Conservation (phyloP, 1,140 invertebrate species). For the Lepidotrigona ventralis region DNA sequence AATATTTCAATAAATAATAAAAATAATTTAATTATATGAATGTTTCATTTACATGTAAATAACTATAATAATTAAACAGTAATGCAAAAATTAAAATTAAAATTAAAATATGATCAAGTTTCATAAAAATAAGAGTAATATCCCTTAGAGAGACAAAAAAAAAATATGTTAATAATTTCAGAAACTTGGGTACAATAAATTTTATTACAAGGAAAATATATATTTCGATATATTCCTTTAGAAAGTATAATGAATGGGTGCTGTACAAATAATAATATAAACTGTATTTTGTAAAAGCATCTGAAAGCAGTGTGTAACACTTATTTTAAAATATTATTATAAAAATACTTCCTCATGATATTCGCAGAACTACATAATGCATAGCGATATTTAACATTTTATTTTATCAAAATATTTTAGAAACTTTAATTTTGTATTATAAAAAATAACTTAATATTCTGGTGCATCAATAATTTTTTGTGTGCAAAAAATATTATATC, state of each 20-base stretch:
- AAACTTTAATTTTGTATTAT: background rate
- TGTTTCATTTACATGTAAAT: slow-evolving; percentile 29
- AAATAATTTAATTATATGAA: slow-evolving; percentile 10
- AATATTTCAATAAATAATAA: slow-evolving; percentile 28
- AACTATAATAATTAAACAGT: background rate
- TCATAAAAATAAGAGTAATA: background rate
- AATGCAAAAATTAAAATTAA: background rate
- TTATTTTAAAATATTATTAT: slow-evolving; percentile 34
- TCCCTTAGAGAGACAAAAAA: background rate
- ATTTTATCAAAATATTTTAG: background rate
- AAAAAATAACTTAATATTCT: background rate
- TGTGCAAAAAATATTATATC: slow-evolving; percentile 3
- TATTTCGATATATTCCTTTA: slow-evolving; percentile 8
- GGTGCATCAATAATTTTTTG: background rate
- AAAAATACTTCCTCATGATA: slow-evolving; percentile 35
- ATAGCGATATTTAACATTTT: slow-evolving; percentile 9
- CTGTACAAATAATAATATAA: slow-evolving; percentile 53
- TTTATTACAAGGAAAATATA: slow-evolving; percentile 46
- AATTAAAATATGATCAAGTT: background rate
- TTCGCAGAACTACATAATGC: slow-evolving; percentile 4
- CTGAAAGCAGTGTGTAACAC: slow-evolving; percentile 35
- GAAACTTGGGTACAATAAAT: slow-evolving; percentile 25
- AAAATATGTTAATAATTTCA: background rate
- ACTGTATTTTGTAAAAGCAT: slow-evolving; percentile 45
- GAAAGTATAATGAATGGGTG: slow-evolving; percentile 32